phyloP scores from a whole-genome alignment of 2,888 invertebrate genomes.

The Drosophila pseudotakahashii region DNA sequence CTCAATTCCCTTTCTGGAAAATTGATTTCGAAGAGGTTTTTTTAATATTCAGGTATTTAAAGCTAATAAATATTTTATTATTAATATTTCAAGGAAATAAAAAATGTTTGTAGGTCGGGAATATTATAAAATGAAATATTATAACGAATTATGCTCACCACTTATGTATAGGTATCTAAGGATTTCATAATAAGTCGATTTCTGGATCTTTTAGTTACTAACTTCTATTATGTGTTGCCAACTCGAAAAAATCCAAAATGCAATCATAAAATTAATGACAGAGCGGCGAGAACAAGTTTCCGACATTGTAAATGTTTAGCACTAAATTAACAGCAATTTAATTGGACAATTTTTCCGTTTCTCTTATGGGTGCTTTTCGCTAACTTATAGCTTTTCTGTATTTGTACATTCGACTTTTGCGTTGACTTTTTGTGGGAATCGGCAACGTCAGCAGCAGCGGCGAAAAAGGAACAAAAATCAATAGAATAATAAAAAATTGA shows the following conservation, averaged over 20 bases:
- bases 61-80: too few species aligned
- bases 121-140: too few species aligned
- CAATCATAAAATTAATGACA: slow-evolving; percentile 54
- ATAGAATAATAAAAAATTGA: slow-evolving; percentile 72
- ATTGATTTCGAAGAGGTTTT: neutral
- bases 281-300: slow-evolving; percentile 63
- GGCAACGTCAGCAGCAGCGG: slow-evolving; percentile 34
- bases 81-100: too few species aligned
- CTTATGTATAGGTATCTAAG: too few species aligned
- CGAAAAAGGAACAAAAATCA: slow-evolving; percentile 61
- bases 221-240: slow-evolving; percentile 50
- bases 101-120: too few species aligned
- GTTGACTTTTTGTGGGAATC: slow-evolving; percentile 22
- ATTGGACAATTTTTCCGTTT: slow-evolving; percentile 54
- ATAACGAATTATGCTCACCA: too few species aligned
- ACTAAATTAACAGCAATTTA: slow-evolving; percentile 74
- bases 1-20: neutral
- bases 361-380: slow-evolving; percentile 20
- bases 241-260: slow-evolving; percentile 42
- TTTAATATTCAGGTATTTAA: too few species aligned
- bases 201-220: slow-evolving; percentile 6
- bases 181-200: too few species aligned
- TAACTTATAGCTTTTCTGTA: slow-evolving; percentile 19
- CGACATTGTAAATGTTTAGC: slow-evolving; percentile 73
- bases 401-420: slow-evolving; percentile 18